Evolutionary conservation across 1,140 invertebrate species (phyloP).

Genomic region (Charaxes varanes): DNA sequence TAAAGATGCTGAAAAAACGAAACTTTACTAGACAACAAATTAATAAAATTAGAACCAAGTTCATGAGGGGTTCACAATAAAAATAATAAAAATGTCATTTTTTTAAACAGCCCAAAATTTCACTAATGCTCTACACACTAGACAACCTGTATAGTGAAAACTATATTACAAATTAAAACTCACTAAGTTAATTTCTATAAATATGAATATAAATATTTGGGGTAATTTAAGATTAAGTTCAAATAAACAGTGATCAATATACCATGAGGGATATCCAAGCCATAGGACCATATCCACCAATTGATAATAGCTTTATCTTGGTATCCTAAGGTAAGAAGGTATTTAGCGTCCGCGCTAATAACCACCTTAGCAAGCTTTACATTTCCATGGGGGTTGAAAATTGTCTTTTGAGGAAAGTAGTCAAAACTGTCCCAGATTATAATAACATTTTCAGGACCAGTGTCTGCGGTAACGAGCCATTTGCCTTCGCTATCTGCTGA

Average conservation of each 20-base stretch:
- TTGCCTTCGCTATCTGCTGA: constrained; percentile 59
- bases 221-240: no score
- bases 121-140: no score
- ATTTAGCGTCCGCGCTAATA: constrained; percentile 75
- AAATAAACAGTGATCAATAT: no score
- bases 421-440: constrained; percentile 75
- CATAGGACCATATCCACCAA: constrained; percentile 76
- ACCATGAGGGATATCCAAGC: constrained; percentile 71
- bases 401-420: constrained; percentile 64
- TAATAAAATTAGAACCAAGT: no score
- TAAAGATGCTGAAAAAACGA: constrained; percentile 33
- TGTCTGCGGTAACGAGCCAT: constrained; percentile 75
- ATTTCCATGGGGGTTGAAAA: constrained; percentile 68
- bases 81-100: neutral
- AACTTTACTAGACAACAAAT: no score
- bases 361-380: constrained; percentile 48
- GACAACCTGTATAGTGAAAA: no score
- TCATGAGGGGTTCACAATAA: no score
- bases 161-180: no score
- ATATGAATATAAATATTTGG: no score
- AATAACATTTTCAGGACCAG: constrained; percentile 68
- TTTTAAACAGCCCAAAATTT: no score
- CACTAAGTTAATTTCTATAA: no score
- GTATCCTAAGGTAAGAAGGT: constrained; percentile 71
- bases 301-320: constrained; percentile 55